phyloP scores from a whole-genome alignment of 2,797 vertebrate species.

The Catamblyrhynchus diadema region DNA sequence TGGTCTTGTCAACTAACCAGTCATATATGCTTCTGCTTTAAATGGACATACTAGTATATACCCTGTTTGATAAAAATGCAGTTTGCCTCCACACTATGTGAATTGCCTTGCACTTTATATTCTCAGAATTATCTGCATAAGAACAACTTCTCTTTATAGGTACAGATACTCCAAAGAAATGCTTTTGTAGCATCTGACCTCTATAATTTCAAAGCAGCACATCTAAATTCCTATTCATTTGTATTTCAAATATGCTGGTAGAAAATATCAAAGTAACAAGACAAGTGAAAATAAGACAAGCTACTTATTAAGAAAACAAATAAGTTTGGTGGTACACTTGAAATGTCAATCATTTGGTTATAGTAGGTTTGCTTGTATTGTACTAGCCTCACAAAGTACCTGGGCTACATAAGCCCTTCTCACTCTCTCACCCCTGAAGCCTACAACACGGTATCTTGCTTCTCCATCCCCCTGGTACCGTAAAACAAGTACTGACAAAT shows the following conservation, averaged over 20 bases:
- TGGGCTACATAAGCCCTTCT: neutral
- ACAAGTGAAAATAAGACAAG: neutral
- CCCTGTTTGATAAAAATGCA: neutral
- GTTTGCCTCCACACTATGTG: neutral
- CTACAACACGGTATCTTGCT: neutral
- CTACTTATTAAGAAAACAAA: neutral
- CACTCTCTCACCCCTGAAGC: neutral
- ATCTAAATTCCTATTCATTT: neutral
- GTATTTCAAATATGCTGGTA: neutral
- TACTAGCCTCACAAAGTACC: neutral
- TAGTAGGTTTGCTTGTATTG: neutral
- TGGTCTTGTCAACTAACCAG: neutral
- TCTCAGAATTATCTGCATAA: neutral
- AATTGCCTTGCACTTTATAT: fast-evolving
- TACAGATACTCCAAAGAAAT: neutral
- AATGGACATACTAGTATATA: neutral
- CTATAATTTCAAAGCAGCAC: neutral
- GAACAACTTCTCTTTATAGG: neutral
- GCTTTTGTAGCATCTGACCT: neutral
- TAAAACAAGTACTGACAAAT: neutral
- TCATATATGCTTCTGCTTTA: neutral
- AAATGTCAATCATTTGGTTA: neutral
- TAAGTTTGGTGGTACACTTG: neutral
- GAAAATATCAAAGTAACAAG: neutral
- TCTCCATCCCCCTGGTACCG: neutral